These are phyloP conservation scores for Enteromius trimaculatus DNA, from an alignment of 2,797 vertebrate genomes.

Conservation along the genomic window DNA sequence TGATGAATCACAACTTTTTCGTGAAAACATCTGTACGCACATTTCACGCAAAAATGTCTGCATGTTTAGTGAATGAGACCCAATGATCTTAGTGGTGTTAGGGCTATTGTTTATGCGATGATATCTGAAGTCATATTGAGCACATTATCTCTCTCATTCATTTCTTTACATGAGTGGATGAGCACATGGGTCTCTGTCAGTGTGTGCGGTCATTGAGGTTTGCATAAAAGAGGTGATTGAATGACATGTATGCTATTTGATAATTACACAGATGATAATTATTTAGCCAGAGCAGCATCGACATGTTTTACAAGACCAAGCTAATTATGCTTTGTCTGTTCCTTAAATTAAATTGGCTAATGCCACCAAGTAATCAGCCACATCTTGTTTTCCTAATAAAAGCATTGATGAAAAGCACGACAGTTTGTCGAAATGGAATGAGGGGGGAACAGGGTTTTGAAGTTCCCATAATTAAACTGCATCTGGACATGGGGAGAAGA, in stretches of 20 bases:
- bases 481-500: conserved; percentile 28
- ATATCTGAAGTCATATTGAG: neutral
- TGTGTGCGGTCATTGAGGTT: conserved; percentile 8
- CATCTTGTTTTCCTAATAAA: conserved; percentile 22
- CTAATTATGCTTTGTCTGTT: conserved; percentile 47
- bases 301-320: conserved; percentile 51
- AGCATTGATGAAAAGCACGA: conserved; percentile 1
- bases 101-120: neutral
- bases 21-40: too few relatives aligned
- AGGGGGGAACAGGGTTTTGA: neutral
- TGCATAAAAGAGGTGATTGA: conserved; percentile 13
- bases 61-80: too few relatives aligned
- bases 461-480: conserved; percentile 24
- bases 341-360: conserved; percentile 28
- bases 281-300: neutral
- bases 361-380: conserved; percentile 15
- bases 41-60: too few relatives aligned
- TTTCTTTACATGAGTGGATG: neutral
- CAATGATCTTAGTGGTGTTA: neutral
- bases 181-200: neutral
- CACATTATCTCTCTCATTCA: neutral
- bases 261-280: conserved; percentile 28
- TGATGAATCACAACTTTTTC: too few relatives aligned
- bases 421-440: neutral
- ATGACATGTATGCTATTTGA: conserved; percentile 16